Conservation (phyloP, 2,797 vertebrate species). For the Enteromius afrohamiltoni region DNA sequence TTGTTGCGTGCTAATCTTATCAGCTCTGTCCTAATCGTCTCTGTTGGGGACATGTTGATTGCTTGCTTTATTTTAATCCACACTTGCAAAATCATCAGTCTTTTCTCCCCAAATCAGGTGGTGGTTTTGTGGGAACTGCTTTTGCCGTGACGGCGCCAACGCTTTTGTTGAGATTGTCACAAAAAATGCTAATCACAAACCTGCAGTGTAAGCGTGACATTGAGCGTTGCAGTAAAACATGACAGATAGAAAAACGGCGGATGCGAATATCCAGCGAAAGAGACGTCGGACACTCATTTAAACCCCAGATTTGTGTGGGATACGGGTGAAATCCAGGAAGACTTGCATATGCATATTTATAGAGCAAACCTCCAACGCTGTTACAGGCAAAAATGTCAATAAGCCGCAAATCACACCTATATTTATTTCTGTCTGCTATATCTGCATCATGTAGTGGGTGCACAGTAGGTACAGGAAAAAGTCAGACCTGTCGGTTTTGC, state of each 20-base stretch:
- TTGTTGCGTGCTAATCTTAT: conserved; percentile 57
- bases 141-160: not conserved
- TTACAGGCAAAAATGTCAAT: conserved; percentile 45
- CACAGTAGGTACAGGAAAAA: conserved; percentile 48
- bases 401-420: conserved; percentile 48
- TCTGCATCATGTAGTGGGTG: conserved; percentile 45
- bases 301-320: conserved; percentile 49
- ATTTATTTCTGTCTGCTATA: conserved; percentile 24
- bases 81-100: conserved; percentile 10
- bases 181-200: conserved; percentile 44
- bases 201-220: conserved; percentile 29
- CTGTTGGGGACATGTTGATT: conserved; percentile 54
- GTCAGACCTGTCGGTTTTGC: conserved; percentile 36
- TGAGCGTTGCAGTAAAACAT: conserved; percentile 35
- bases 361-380: conserved; percentile 40
- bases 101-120: conserved; percentile 14
- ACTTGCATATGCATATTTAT: conserved; percentile 50
- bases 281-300: conserved; percentile 41
- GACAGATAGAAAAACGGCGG: conserved; percentile 44
- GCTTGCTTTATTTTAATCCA: conserved; percentile 31
- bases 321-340: conserved; percentile 42
- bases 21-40: conserved; percentile 54
- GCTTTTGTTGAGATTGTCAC: conserved; percentile 14
- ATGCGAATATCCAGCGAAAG: conserved; percentile 31
- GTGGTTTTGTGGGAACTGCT: conserved; percentile 1